Conservation (phyloP, 2,113 vertebrate species). For the Paramisgurnus dabryanus region DNA sequence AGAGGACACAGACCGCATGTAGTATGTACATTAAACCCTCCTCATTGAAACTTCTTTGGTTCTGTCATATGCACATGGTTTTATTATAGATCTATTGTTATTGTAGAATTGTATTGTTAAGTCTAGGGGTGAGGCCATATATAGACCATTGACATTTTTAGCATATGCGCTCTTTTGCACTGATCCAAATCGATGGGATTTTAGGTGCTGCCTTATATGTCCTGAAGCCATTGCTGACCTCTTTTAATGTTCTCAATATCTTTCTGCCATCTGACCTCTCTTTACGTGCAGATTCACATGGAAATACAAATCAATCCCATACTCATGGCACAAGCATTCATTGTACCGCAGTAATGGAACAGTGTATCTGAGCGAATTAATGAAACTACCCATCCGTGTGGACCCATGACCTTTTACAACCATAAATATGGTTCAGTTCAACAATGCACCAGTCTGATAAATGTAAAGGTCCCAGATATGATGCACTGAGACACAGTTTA, state of each 20-base stretch:
- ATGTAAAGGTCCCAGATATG: constrained; percentile 63
- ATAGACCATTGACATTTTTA: constrained; percentile 16
- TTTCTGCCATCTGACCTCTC: neutral
- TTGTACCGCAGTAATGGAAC: constrained; percentile 29
- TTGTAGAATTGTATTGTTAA: neutral
- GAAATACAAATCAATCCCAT: neutral
- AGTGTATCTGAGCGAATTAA: constrained; percentile 61
- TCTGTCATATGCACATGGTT: neutral
- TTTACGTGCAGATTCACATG: constrained; percentile 27
- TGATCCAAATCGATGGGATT: constrained; percentile 11
- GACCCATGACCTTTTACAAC: constrained; percentile 68
- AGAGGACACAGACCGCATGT: neutral
- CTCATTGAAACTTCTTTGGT: neutral
- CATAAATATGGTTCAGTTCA: constrained; percentile 56
- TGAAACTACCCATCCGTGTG: constrained; percentile 52
- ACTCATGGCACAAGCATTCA: neutral
- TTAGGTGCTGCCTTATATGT: neutral
- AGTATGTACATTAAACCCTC: neutral
- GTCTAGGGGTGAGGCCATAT: neutral
- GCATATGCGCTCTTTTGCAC: neutral
- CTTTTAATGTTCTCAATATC: neutral
- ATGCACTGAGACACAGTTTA: constrained; percentile 61
- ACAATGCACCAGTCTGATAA: constrained; percentile 63
- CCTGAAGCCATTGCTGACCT: constrained; percentile 11
- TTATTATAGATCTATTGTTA: neutral